These are phyloP conservation scores for Pelagia noctiluca DNA, from an alignment of 30 jellyfish, hydroid and myxozoan genomes.

Conservation along the genomic window DNA sequence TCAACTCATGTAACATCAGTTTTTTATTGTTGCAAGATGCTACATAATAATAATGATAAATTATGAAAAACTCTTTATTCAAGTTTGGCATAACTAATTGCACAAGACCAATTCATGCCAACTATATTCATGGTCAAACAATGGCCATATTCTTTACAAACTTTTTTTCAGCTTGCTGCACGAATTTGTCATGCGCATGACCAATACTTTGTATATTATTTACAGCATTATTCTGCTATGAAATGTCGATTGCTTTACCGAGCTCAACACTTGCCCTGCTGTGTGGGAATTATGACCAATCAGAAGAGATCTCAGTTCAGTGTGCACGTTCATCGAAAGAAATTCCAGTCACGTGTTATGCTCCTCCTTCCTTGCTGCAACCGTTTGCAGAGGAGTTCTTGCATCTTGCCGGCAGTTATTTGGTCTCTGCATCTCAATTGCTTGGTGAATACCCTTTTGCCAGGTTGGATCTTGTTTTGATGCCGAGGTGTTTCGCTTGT, in stretches of 20 bases:
- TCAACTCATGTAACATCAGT: no score
- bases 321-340: constrained; percentile 31
- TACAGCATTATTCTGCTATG: constrained; percentile 77
- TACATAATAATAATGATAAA: no score
- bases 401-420: constrained; percentile 53
- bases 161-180: no score
- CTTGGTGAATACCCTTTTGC: constrained; percentile 87
- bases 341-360: constrained; percentile 67
- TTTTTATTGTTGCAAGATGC: no score
- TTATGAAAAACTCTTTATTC: no score
- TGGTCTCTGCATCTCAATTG: constrained; percentile 56
- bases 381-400: constrained; percentile 66
- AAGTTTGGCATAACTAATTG: no score
- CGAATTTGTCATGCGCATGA: no score
- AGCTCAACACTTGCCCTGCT: constrained; percentile 84
- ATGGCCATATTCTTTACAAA: no score
- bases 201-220: background rate
- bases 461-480: constrained; percentile 81
- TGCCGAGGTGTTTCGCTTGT: constrained; percentile 93
- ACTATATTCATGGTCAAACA: no score
- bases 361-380: constrained; percentile 60
- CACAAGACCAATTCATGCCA: no score
- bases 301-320: constrained; percentile 17
- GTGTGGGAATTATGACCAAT: constrained; percentile 53
- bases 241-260: constrained; percentile 85